phyloP scores from a whole-genome alignment of 2,113 vertebrate genomes.

The Nannospalax galili region DNA sequence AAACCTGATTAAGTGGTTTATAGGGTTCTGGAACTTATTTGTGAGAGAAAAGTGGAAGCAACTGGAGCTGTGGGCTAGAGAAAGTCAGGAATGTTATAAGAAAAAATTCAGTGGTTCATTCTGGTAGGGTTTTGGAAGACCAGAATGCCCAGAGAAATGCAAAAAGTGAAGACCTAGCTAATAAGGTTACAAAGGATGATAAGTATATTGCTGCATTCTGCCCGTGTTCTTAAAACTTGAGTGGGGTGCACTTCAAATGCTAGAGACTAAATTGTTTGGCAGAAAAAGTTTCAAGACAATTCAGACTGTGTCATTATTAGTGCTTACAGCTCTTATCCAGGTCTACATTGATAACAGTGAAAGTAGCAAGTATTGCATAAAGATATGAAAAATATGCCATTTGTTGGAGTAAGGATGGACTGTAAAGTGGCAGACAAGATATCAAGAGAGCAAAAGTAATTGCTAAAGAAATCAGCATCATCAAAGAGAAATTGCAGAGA shows the following conservation, averaged over 20 bases:
- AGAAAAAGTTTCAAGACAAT: background rate
- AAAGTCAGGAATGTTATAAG: too few species aligned
- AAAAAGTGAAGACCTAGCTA: background rate
- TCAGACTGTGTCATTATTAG: background rate
- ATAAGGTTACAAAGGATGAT: background rate
- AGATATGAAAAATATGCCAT: background rate
- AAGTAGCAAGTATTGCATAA: background rate
- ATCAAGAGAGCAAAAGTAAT: too few species aligned
- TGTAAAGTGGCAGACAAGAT: background rate
- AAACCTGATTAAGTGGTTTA: background rate
- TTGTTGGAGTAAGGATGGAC: background rate
- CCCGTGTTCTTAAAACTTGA: background rate
- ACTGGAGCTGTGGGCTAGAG: background rate
- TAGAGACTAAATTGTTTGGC: background rate
- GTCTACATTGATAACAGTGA: background rate
- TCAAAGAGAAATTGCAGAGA: too few species aligned
- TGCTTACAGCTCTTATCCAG: background rate
- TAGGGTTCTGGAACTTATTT: background rate
- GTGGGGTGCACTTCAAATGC: background rate
- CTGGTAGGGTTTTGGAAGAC: too few species aligned
- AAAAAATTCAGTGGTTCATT: background rate
- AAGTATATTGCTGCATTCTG: background rate
- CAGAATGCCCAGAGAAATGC: background rate
- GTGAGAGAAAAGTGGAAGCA: background rate
- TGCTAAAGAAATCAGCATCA: too few species aligned